A percentile compares a stretch with the other conserved stretches of the same genome.
Conservation (phyloP, 1,140 invertebrate species). For the Tigriopus japonicus region DNA sequence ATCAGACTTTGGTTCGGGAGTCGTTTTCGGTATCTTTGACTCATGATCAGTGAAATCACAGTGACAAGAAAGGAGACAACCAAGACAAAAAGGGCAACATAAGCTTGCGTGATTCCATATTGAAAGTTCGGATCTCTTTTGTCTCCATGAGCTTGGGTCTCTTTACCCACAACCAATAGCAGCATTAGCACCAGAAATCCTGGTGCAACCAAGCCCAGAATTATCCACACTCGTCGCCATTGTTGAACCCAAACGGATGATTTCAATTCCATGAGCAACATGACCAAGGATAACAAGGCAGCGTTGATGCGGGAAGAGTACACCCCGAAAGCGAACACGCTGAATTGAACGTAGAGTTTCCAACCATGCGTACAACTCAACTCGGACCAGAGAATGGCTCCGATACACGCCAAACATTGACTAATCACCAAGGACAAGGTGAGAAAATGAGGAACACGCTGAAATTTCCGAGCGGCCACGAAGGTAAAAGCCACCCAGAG, state of each 20-base stretch:
- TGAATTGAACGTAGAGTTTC: slow-evolving; percentile 46
- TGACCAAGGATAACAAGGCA: slow-evolving; percentile 48
- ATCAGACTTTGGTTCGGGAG: background rate
- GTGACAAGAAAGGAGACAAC: background rate
- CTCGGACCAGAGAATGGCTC: slow-evolving; percentile 45
- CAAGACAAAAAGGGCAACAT: background rate
- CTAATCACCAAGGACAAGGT: slow-evolving; percentile 50
- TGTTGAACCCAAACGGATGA: slow-evolving; percentile 58
- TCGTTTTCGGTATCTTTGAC: background rate
- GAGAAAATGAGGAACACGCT: slow-evolving; percentile 57
- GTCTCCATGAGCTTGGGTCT: slow-evolving; percentile 28
- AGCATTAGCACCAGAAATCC: slow-evolving; percentile 33
- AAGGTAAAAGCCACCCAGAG: slow-evolving; percentile 59
- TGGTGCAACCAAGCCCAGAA: slow-evolving; percentile 55
- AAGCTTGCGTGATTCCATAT: slow-evolving; percentile 47
- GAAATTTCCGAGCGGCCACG: slow-evolving; percentile 49
- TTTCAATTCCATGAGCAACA: slow-evolving; percentile 59
- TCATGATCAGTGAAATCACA: background rate
- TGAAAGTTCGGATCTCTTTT: slow-evolving; percentile 57
- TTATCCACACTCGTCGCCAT: slow-evolving; percentile 44
- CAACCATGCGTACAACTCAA: slow-evolving; percentile 28
- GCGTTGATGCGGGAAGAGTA: slow-evolving; percentile 65
- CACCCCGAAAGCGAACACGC: slow-evolving; percentile 46
- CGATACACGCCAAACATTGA: slow-evolving; percentile 37
- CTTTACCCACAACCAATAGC: slow-evolving; percentile 29